Conservation (phyloP, 2,113 vertebrate genomes). For the Sylvilagus bachmani region DNA sequence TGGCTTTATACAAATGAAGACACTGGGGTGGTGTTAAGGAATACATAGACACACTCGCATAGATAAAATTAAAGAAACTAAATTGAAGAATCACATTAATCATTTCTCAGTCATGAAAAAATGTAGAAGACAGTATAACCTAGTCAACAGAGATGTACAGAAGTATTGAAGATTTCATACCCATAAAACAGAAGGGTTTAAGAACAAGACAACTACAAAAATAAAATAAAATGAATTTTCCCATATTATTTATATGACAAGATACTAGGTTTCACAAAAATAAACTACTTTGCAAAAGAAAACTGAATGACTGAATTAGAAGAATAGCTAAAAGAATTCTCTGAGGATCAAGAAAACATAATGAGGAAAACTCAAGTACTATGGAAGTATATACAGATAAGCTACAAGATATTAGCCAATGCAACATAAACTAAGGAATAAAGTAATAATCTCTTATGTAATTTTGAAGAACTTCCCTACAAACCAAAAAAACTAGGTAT, state of each 20-base stretch:
- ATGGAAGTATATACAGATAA: background rate
- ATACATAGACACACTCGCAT: background rate
- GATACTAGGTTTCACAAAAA: slow-evolving; percentile 25
- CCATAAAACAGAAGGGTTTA: background rate
- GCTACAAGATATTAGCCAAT: background rate
- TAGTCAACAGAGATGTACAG: background rate
- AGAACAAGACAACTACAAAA: background rate
- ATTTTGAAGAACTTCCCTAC: slow-evolving; percentile 7
- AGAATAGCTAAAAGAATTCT: background rate
- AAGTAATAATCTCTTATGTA: background rate
- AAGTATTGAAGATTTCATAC: background rate
- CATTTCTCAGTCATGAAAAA: background rate
- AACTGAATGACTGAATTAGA: background rate
- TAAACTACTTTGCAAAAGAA: slow-evolving; percentile 53
- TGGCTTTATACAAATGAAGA: background rate
- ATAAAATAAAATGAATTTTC: background rate
- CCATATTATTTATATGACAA: background rate
- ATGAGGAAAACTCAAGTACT: background rate
- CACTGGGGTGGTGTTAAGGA: background rate
- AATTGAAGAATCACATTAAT: background rate
- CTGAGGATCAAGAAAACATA: background rate
- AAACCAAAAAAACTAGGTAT: background rate
- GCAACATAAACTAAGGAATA: background rate
- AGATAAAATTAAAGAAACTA: background rate
- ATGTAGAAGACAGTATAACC: background rate